Evolutionary conservation across 2,888 invertebrate genomes (phyloP).

Genomic region (Sminthurides aquaticus): DNA sequence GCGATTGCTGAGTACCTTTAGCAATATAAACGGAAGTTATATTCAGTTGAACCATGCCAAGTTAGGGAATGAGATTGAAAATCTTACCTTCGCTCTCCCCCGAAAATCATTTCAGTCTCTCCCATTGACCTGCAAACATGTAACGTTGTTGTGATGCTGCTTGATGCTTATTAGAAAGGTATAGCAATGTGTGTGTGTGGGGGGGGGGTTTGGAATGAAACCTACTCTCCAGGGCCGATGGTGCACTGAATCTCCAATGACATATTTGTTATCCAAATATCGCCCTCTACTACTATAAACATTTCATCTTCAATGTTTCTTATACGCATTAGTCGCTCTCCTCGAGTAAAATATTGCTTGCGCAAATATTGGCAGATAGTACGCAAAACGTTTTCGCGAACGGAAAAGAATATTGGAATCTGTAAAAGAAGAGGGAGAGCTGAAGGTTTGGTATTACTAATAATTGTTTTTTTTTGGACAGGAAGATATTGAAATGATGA

Average conservation of each 20-base stretch:
- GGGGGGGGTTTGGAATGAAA: too few species aligned
- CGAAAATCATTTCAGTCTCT: constrained; percentile 21
- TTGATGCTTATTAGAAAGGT: too few species aligned
- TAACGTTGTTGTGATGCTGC: too few species aligned
- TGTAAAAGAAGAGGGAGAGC: constrained; percentile 12
- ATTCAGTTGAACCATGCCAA: too few species aligned
- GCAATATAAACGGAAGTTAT: neutral
- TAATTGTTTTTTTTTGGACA: neutral
- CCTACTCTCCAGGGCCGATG: constrained; percentile 31
- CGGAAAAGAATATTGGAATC: constrained; percentile 30
- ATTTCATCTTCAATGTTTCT: constrained; percentile 39
- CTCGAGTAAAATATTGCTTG: constrained; percentile 29
- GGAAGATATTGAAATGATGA: too few species aligned
- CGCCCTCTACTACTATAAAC: constrained; percentile 35
- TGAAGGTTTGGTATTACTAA: too few species aligned
- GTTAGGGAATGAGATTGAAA: too few species aligned
- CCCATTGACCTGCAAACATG: constrained; percentile 9
- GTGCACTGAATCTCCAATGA: constrained; percentile 31
- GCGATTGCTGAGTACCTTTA: constrained; percentile 34
- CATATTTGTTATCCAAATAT: constrained; percentile 36
- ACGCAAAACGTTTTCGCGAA: constrained; percentile 29
- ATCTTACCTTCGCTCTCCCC: constrained; percentile 7
- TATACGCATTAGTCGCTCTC: constrained; percentile 33
- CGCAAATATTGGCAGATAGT: constrained; percentile 33
- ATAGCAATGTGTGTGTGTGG: too few species aligned